Evolutionary conservation across 2,888 invertebrate genomes (phyloP), one percentile per base, ranked within the genome.

Genomic region (Tipula helvola): DNA sequence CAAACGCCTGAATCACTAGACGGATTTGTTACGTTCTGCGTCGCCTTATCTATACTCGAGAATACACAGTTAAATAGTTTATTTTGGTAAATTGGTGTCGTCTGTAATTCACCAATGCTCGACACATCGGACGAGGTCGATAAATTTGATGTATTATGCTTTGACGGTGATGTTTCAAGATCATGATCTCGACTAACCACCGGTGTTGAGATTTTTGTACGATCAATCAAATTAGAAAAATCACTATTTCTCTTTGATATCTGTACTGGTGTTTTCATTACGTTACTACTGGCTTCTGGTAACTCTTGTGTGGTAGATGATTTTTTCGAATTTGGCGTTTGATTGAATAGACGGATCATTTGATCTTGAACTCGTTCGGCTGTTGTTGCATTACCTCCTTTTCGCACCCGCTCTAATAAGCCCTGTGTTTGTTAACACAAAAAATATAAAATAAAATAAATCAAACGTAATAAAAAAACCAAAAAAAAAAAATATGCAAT

Each of bases 331-430:
- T 85, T 85, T 18, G 39, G 85, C 13, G 87, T 83, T 13, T 89
- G 89, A 87, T 88, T 89, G 86, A 90, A 90, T 12, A 90, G 88
- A n/a, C 90, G 89, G 88, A 89, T 90, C 87, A 95, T 94, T 90
- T 96, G 96, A 88, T 96, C 95, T 89, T 95, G 96, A 89, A 96
- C 94, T 88, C 95, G 93, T 44, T 95, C 94, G 42, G 95, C 93
- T 85, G 94, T 93, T 0, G 93, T 92, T 86, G 90, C 92, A 36
- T 93, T 92, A 0, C 96, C 96, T 52, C 95, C 93, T 89, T 96
- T 96, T 47, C 96, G 94, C 0, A 96, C 96, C 42, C 95, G 94
- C 88, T 95, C 94, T 86, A 97, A 90, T 1, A 97, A 91, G 84
- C 95, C 95, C 93, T 95, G 90, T 2, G 87, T 85, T 52, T 10